phyloP scores from a whole-genome alignment of 30 jellyfish, hydroid and myxozoan genomes.

The Chrysaora quinquecirrha region DNA sequence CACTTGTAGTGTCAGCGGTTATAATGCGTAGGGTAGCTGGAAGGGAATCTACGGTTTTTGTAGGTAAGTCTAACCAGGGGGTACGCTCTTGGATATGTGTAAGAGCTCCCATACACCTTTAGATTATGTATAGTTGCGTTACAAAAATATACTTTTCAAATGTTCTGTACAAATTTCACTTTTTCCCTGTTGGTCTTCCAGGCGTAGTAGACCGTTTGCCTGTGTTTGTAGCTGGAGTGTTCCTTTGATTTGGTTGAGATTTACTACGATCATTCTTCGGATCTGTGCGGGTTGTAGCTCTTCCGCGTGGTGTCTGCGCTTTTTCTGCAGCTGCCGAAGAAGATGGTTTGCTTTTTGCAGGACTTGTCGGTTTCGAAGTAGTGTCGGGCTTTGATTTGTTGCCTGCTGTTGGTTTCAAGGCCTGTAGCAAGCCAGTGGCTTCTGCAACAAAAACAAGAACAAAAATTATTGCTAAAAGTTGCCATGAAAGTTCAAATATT shows the following conservation, averaged over 20 bases:
- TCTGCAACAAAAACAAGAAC: background rate
- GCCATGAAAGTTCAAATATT: too few relatives aligned
- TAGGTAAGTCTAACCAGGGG: too few relatives aligned
- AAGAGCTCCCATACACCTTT: too few relatives aligned
- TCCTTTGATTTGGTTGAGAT: constrained; percentile 46
- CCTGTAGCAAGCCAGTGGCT: constrained; percentile 21
- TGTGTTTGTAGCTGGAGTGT: constrained; percentile 16
- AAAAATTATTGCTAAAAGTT: too few relatives aligned
- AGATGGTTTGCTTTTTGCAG: constrained; percentile 14
- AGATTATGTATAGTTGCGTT: too few relatives aligned
- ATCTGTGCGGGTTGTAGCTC: constrained; percentile 45
- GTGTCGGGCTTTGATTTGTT: background rate
- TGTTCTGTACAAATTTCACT: too few relatives aligned
- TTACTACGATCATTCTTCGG: constrained; percentile 55
- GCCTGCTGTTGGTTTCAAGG: constrained; percentile 3
- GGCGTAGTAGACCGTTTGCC: constrained; percentile 50
- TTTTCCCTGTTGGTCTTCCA: constrained; percentile 42
- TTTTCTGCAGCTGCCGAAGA: background rate
- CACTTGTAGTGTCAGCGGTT: too few relatives aligned
- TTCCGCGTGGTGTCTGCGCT: constrained; percentile 54
- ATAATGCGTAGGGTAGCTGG: too few relatives aligned
- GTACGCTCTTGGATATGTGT: too few relatives aligned
- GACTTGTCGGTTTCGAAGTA: background rate
- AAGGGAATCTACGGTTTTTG: too few relatives aligned
- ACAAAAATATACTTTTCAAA: too few relatives aligned